A percentile compares a stretch with the other conserved stretches of the same genome.
These are phyloP conservation scores for Drosophila ercepeae DNA, from an alignment of 1,140 invertebrate genomes.

Conservation along the genomic window DNA sequence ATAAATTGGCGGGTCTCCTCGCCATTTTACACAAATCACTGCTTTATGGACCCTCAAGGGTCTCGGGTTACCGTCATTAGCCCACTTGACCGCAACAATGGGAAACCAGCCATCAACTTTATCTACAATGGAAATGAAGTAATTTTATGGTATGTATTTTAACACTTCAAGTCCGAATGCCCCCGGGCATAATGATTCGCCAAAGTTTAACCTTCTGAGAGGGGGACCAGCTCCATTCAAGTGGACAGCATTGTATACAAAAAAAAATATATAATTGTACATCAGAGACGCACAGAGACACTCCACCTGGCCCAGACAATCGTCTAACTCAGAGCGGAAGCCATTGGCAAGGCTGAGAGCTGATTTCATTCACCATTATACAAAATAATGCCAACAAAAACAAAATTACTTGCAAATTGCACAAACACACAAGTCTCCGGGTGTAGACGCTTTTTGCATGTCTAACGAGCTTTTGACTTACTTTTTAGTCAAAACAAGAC, in stretches of 20 bases:
- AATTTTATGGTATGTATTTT: conserved; percentile 48
- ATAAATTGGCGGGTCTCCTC: conserved; percentile 35
- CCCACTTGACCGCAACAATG: conserved; percentile 64
- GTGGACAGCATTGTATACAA: conserved; percentile 26
- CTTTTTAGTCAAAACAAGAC: conserved; percentile 34
- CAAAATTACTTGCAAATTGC: conserved; percentile 67
- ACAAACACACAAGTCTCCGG: conserved; percentile 6
- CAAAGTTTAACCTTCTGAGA: conserved; percentile 36
- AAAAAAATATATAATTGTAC: conserved; percentile 74
- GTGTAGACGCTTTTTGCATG: conserved; percentile 35
- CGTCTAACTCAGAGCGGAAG: conserved; percentile 57
- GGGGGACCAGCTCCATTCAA: conserved; percentile 11
- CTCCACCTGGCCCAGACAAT: conserved; percentile 41
- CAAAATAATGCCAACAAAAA: conserved; percentile 4
- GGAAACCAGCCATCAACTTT: conserved; percentile 20
- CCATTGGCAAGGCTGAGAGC: conserved; percentile 60
- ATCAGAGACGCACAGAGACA: conserved; percentile 37
- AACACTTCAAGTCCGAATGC: conserved; percentile 47
- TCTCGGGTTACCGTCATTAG: conserved; percentile 47
- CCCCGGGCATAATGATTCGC: conserved; percentile 51
- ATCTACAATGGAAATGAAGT: conserved; percentile 44
- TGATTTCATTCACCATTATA: conserved; percentile 63
- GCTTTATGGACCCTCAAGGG: conserved; percentile 29
- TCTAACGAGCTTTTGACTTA: conserved; percentile 54
- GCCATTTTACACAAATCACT: conserved; percentile 28